Evolutionary conservation across 2,888 invertebrate genomes (phyloP), one percentile per base, ranked within the genome.

Genomic region (Iselma pallidipennis): DNA sequence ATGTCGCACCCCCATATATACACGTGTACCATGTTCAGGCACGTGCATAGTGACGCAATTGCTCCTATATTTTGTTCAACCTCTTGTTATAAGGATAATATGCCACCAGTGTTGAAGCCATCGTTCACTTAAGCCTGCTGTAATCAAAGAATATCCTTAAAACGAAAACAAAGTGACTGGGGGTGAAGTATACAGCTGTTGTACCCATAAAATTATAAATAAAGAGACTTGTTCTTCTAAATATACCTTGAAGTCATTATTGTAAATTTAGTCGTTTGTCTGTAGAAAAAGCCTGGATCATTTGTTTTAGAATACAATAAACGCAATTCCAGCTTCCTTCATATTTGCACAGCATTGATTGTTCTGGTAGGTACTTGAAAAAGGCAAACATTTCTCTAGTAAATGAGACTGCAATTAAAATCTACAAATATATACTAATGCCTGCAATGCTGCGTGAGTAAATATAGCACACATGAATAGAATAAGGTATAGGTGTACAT

Each of bases 321-420:
- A 58, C 45, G 51, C 53, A 57, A 55, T 37, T 50, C 55, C 37
- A 37, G 55, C 55, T n/a, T 55, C 51, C 58, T 42, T 58, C 49
- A 58, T 58, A 61, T 61, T 61, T 61, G 53, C 57, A 49, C 54
- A 52, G 37, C 37, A 53, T 61, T n/a, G 57, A 61, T 61, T 61
- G 61, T 61, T 54, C 54, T 51, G n/a, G 45, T 45, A 45, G n/a
- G 45, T 45, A 45, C 45, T 45, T 45, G 45, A 45, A 45, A 21
- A 45, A 23, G n/a, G 19, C 23, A 45, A 45, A 23, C 12, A 45
- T 21, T 37, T 37, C 37, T 16, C 12, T 5, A 12, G n/a, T 23
- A 45, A 45, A 45, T 45, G 45, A 45, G 12, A 45, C 10, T 23
- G 45, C 45, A 45, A 45, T 45, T 45, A 23, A 45, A 45, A 45